These are phyloP conservation scores for Chromis chromis DNA, from an alignment of 2,797 vertebrate genomes.

Conservation along the genomic window DNA sequence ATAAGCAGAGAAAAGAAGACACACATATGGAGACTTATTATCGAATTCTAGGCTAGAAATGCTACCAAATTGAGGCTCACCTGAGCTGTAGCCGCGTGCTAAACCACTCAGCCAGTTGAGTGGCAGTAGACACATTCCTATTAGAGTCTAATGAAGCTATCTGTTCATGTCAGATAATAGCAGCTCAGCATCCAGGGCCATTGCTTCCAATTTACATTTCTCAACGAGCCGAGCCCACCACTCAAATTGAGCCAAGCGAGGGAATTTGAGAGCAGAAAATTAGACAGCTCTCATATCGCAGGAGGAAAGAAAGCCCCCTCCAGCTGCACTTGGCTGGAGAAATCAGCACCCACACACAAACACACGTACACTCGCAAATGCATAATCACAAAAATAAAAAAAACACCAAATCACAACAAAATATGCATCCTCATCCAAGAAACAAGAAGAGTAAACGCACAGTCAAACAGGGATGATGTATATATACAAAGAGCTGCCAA, in stretches of 20 bases:
- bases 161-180: conserved; percentile 88
- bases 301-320: conserved; percentile 67
- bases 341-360: conserved; percentile 60
- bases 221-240: conserved; percentile 85
- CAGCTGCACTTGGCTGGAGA: conserved; percentile 78
- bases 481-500: conserved; percentile 7
- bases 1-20: conserved; percentile 6
- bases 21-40: conserved; percentile 47
- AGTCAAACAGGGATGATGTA: background rate
- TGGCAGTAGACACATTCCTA: conserved; percentile 81
- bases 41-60: conserved; percentile 60
- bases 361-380: conserved; percentile 22
- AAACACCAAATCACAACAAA: no score
- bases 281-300: conserved; percentile 81
- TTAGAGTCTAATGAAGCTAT: conserved; percentile 87
- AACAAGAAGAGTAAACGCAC: conserved; percentile 8
- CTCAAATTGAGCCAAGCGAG: conserved; percentile 85
- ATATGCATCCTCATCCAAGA: no score
- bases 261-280: conserved; percentile 89
- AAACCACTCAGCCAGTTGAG: conserved; percentile 71
- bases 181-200: conserved; percentile 83
- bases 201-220: conserved; percentile 89
- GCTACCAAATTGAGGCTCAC: conserved; percentile 66
- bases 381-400: conserved; percentile 4
- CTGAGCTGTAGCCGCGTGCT: conserved; percentile 62